Conservation (phyloP, 2,888 invertebrate genomes). For the Myathropa florea region DNA sequence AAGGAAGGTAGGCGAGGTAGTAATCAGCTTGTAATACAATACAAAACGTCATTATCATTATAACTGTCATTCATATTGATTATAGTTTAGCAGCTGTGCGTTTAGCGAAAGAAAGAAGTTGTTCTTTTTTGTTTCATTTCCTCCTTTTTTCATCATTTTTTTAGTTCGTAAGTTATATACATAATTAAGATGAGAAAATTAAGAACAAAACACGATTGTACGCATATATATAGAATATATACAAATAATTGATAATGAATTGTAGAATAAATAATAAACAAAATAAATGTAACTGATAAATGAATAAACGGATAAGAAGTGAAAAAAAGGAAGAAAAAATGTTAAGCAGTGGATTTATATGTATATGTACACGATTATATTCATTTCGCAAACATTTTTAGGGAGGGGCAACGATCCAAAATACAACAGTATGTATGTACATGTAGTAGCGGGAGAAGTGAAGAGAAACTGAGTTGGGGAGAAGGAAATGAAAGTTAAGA, state of each 20-base stretch:
- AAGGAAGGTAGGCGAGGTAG: constrained; percentile 6
- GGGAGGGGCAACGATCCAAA: not conserved
- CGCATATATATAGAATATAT: constrained; percentile 40
- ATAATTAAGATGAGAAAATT: constrained; percentile 31
- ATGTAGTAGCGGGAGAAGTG: not conserved
- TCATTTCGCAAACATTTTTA: constrained; percentile 26
- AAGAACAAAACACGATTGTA: constrained; percentile 40
- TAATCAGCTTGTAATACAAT: constrained; percentile 43
- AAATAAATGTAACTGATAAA: constrained; percentile 54
- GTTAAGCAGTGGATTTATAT: constrained; percentile 49
- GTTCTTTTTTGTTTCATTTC: not conserved
- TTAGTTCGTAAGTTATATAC: constrained; percentile 54
- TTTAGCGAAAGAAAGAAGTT: constrained; percentile 34
- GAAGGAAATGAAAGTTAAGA: constrained; percentile 21
- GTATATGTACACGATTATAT: constrained; percentile 33
- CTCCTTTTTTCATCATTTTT: not conserved
- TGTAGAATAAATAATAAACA: constrained; percentile 69
- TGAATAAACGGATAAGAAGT: not conserved
- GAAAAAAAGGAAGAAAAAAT: constrained; percentile 14
- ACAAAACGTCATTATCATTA: constrained; percentile 37
- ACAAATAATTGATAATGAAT: constrained; percentile 55
- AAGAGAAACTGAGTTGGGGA: constrained; percentile 3
- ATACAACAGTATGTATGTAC: not conserved
- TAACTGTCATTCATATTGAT: constrained; percentile 46
- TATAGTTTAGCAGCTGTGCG: constrained; percentile 62